These are phyloP conservation scores for Echeneis naucrates DNA, from an alignment of 2,797 vertebrate species.

Conservation along the genomic window DNA sequence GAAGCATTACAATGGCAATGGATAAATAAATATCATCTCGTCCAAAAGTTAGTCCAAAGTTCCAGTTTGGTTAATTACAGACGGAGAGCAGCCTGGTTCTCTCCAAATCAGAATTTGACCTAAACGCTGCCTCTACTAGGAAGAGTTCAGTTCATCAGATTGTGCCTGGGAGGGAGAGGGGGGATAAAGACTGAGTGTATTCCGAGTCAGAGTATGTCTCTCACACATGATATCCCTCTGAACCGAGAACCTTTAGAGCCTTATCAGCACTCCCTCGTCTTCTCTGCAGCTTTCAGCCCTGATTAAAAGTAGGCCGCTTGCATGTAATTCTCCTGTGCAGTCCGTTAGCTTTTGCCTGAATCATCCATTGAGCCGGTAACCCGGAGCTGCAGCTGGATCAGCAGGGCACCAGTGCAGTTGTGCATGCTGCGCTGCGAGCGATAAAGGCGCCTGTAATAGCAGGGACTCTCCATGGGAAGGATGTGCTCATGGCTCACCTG, in stretches of 20 bases:
- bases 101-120: conserved; percentile 55
- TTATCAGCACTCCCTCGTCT: conserved; percentile 21
- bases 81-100: conserved; percentile 17
- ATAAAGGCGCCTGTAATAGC: conserved; percentile 62
- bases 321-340: conserved; percentile 28
- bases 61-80: conserved; percentile 48
- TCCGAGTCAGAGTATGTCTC: conserved; percentile 37
- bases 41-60: conserved; percentile 44
- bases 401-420: conserved; percentile 33
- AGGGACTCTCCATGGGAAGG: conserved; percentile 58
- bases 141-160: conserved; percentile 73
- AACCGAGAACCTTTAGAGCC: conserved; percentile 28
- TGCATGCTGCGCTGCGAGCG: conserved; percentile 41
- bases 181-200: conserved; percentile 46
- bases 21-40: conserved; percentile 31
- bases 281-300: conserved; percentile 34
- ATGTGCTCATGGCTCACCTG: conserved; percentile 73
- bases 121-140: conserved; percentile 44
- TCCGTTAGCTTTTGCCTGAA: conserved; percentile 39
- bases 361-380: conserved; percentile 36
- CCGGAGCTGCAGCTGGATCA: conserved; percentile 40
- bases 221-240: conserved; percentile 28
- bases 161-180: conserved; percentile 13
- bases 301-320: conserved; percentile 1
- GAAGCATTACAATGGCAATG: conserved; percentile 6